These are phyloP conservation scores for Thalassarche chlororhynchos DNA, from an alignment of 2,113 vertebrate species.

Conservation along the genomic window DNA sequence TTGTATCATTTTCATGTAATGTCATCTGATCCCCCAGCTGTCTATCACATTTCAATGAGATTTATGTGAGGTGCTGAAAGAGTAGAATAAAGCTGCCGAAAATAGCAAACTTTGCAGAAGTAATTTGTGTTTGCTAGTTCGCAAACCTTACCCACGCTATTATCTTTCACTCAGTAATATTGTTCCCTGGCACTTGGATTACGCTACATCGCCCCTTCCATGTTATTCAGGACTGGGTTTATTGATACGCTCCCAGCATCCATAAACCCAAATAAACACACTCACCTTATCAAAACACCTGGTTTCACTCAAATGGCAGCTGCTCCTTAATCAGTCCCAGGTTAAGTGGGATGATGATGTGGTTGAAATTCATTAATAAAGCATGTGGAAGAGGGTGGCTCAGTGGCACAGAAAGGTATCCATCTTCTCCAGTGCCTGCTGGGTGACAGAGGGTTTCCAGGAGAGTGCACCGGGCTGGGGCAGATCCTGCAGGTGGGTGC, in stretches of 20 bases:
- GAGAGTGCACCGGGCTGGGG: accelerated
- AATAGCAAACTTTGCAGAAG: not conserved
- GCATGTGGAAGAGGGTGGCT: not conserved
- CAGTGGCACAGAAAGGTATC: not conserved
- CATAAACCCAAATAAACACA: not conserved
- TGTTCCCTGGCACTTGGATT: not conserved
- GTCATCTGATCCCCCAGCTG: not conserved
- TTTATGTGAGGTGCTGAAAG: not conserved
- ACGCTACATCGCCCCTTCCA: not conserved
- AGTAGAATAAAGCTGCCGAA: not conserved
- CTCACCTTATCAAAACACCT: not conserved
- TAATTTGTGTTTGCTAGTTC: not conserved
- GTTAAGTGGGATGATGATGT: not conserved
- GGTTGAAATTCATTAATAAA: not conserved
- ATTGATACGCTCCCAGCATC: not conserved
- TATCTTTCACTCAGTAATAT: not conserved
- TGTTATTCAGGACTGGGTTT: not conserved
- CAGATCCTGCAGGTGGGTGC: not conserved
- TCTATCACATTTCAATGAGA: not conserved
- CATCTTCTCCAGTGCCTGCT: no score
- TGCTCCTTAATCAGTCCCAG: not conserved
- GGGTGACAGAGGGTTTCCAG: not conserved
- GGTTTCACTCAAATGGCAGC: not conserved
- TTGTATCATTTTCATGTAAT: not conserved
- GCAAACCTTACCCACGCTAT: not conserved